Evolutionary conservation across 2,888 invertebrate genomes (phyloP).

Genomic region (Anodontia alba): DNA sequence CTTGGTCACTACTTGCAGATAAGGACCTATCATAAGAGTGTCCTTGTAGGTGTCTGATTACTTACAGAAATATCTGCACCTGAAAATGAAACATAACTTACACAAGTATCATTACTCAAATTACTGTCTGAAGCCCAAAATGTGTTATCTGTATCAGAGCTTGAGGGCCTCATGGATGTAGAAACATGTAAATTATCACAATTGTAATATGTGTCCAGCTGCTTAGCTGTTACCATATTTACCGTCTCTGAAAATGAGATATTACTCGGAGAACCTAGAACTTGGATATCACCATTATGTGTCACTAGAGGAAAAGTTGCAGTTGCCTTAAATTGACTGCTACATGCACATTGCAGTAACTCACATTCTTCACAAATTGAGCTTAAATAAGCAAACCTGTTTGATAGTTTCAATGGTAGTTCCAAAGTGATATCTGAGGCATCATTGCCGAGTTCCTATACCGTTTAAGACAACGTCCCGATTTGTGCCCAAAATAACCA

Average conservation of each 20-base stretch:
- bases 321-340: background rate
- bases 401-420: background rate
- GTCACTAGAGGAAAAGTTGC: no score
- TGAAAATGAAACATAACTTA: conserved; percentile 1
- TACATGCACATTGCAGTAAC: background rate
- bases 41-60: background rate
- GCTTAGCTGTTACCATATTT: background rate
- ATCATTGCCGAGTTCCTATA: conserved; percentile 7
- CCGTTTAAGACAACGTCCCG: background rate
- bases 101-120: background rate
- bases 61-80: background rate
- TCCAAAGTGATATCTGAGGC: background rate
- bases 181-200: background rate
- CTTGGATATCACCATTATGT: no score
- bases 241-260: background rate
- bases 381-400: background rate
- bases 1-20: background rate
- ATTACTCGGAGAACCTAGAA: background rate
- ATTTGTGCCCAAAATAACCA: background rate
- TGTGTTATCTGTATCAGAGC: background rate
- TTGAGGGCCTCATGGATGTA: conserved; percentile 1
- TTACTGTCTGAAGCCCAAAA: background rate
- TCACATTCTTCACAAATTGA: conserved; percentile 3
- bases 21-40: background rate
- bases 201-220: no score